Base-by-base conservation (phyloP, 2,888 invertebrate species). In the Furcula furcula region DNA sequence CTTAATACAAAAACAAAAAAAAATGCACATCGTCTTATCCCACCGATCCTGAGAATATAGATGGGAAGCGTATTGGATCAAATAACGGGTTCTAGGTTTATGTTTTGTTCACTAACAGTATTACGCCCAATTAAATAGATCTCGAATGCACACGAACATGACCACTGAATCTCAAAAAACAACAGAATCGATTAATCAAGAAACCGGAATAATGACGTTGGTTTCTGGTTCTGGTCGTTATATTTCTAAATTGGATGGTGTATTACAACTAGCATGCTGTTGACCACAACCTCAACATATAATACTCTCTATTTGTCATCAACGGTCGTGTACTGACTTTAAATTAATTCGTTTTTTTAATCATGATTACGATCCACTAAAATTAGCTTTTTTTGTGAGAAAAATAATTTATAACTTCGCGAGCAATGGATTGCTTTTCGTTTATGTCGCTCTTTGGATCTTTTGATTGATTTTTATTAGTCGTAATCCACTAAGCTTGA, bases 271-370 rank as follows among this genome's bases (percentile, higher is more conserved):
- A 18, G 16, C 27, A 16, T 16, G 27, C 28, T 28, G 10, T 28
- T 11, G 28, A 4, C 18, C 1, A 18, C 26, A 7, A 18, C 18
- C 28, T 28, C 18, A 28, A 40, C 33, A 44, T 46, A 40, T 35
- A 45, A n/a, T n/a, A n/a, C n/a, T n/a, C 45, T 45, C 30, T 22
- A 29, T 16, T 32, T 40, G 45, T 54, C 50, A 63, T 65, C 63
- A 63, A 63, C 65, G 54, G 55, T 44, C 44, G 32, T 28, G 40
- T 40, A 33, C 36, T 30, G 40, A 29, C 42, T 41, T 46, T 43
- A 50, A 48, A 60, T 66, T 60, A 55, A 63, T 63, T 59, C 45
- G 31, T 31, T 45, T 51, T 57, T 43, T 28, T 26, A 26, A 26
- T 26, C 26, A 14, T 9, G 10, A 44, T 51, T 60, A 48, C 38